Base-by-base conservation (phyloP, 2,797 vertebrate genomes). In the Phataginus tricuspis region DNA sequence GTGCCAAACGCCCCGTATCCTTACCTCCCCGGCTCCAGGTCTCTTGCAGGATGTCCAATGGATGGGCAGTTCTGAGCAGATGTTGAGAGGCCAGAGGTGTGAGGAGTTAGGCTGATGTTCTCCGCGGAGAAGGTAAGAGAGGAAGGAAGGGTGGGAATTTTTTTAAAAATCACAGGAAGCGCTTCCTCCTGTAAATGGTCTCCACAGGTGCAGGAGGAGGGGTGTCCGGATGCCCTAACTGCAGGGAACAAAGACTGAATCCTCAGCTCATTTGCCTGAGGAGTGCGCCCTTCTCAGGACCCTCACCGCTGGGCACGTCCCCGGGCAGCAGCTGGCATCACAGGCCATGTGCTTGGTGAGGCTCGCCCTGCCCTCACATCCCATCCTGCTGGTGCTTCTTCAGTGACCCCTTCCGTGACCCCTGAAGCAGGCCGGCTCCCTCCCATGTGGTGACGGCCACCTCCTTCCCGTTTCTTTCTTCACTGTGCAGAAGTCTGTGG, bases 361-460 rank as follows among this genome's bases (percentile, higher is more conserved):
- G 21, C 19, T 31, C 9, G 0, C 3, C 31, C 49, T 57, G 4
- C 14, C 5, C 7, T 39, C 9, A 5, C 1, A 0, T 29, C 14
- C 34, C 0, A 2, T 3, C 3, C 57, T 13, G 16, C 21, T 5
- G 16, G 18, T 10, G 5, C 6, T 39, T 16, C 45, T 63, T 23
- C 2, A 1, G 31, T 27, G 5, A 53, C 7, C 27, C 4, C 19
- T 1, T 34, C 34, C 2, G 0, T 0, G 45, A 85, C 11, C 6
- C 14, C 14, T 25, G 59, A 63, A 82, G 13, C 19, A 18, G 27
- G 59, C 7, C 11, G n/a, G 0, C 1, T 6, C 37, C 71, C 79
- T 39, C 51, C 29, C 15, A 5, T 29, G 16, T 3, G 1, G 15
- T 25, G 42, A 74, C 10, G 37, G 15, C 51, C 21, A 12, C 13